These are phyloP conservation scores for Nasonovia ribisnigri DNA, from an alignment of 2,888 invertebrate genomes.

Conservation along the genomic window DNA sequence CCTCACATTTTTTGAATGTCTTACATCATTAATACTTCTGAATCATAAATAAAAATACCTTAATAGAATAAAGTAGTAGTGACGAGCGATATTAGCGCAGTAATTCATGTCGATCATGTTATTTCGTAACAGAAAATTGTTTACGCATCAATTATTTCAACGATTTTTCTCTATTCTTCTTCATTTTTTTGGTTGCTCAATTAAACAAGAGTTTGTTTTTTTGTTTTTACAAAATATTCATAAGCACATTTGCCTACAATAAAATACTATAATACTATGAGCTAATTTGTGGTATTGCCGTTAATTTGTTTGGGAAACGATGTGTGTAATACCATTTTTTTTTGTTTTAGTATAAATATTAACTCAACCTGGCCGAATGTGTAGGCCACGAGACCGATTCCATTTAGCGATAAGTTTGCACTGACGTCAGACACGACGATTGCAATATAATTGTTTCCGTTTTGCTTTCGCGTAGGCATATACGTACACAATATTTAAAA, in stretches of 20 bases:
- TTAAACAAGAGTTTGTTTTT: not conserved
- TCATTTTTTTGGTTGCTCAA: not conserved
- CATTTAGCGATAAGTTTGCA: not conserved
- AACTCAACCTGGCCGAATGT: not conserved
- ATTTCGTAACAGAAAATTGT: not conserved
- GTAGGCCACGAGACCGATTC: not conserved
- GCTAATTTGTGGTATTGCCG: not conserved
- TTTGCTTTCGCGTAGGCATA: not conserved
- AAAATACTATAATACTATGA: not conserved
- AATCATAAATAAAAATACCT: not conserved
- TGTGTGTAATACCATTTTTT: not conserved
- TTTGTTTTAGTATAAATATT: not conserved
- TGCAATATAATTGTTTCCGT: not conserved
- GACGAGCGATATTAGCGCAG: not conserved
- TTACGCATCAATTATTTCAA: not conserved
- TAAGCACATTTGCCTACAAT: not conserved
- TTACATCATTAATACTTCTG: conserved; percentile 14
- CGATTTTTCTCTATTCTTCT: not conserved
- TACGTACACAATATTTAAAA: not conserved
- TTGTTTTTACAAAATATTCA: not conserved
- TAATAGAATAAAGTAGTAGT: not conserved
- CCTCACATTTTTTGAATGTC: conserved; percentile 20
- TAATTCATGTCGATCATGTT: conserved; percentile 4
- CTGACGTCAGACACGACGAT: not conserved
- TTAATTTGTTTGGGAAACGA: not conserved